These are phyloP conservation scores for Drosophila paranaensis DNA, from an alignment of 2,888 invertebrate species.

Conservation along the genomic window DNA sequence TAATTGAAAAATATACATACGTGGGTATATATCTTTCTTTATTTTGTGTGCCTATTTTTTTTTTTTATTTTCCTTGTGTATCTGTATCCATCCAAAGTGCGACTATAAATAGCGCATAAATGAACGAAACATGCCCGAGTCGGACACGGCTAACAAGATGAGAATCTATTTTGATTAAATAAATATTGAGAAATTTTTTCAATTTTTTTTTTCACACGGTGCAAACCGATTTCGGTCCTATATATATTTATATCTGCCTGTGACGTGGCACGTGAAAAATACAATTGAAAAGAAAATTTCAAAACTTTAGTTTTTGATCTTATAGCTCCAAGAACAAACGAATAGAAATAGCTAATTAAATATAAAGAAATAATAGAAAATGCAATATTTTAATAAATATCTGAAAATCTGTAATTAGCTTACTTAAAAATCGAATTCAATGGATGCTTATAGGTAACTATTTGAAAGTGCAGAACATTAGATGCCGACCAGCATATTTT, in stretches of 20 bases:
- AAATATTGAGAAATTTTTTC: constrained; percentile 72
- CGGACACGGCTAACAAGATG: constrained; percentile 66
- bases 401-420: no score
- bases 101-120: constrained; percentile 68
- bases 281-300: no score
- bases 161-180: constrained; percentile 71
- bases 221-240: constrained; percentile 4
- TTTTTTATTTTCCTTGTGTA: constrained; percentile 38
- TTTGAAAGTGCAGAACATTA: no score
- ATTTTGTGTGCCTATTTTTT: constrained; percentile 22
- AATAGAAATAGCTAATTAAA: no score
- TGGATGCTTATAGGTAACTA: no score
- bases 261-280: no score
- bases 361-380: no score
- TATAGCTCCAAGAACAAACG: no score
- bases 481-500: no score
- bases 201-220: constrained; percentile 24
- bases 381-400: no score
- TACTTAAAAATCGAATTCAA: no score
- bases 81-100: constrained; percentile 63
- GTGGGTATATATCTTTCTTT: constrained; percentile 21
- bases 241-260: not conserved
- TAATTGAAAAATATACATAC: constrained; percentile 25
- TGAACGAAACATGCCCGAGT: constrained; percentile 43
- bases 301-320: no score